phyloP scores from a whole-genome alignment of 2,113 vertebrate species.

The Xenopus laevis region DNA sequence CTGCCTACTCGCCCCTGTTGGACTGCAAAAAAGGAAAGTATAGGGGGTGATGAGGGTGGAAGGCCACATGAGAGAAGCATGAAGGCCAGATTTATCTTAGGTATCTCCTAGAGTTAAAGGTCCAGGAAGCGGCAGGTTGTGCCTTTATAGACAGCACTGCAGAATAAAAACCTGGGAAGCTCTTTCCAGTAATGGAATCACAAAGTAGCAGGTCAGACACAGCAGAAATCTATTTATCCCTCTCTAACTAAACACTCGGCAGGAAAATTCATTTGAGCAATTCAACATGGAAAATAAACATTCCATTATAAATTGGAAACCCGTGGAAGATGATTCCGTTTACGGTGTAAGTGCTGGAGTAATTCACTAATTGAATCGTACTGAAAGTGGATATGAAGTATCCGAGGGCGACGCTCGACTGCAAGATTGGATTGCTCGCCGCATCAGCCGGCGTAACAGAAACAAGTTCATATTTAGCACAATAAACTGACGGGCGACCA shows the following conservation, averaged over 20 bases:
- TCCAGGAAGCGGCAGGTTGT: no score
- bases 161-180: no score
- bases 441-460: slow-evolving; percentile 40
- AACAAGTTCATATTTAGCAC: slow-evolving; percentile 48
- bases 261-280: slow-evolving; percentile 29
- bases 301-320: slow-evolving; percentile 13
- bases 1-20: no score
- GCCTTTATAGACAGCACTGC: no score
- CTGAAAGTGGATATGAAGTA: slow-evolving; percentile 36
- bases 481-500: slow-evolving; percentile 45
- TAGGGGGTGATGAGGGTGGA: no score
- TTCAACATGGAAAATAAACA: slow-evolving; percentile 21
- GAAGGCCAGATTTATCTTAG: no score
- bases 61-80: no score
- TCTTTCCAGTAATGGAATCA: no score
- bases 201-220: neutral
- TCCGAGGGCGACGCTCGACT: slow-evolving; percentile 39
- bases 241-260: slow-evolving; percentile 27
- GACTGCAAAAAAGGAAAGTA: no score
- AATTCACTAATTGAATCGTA: slow-evolving; percentile 28
- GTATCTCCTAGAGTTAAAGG: no score
- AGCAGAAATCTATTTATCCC: slow-evolving; percentile 15
- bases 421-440: slow-evolving; percentile 44
- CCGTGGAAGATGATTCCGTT: neutral
- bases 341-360: slow-evolving; percentile 17